Evolutionary conservation across 2,888 invertebrate species (phyloP), one percentile per base, ranked within the genome.

Genomic region (Stomorhina lunata): DNA sequence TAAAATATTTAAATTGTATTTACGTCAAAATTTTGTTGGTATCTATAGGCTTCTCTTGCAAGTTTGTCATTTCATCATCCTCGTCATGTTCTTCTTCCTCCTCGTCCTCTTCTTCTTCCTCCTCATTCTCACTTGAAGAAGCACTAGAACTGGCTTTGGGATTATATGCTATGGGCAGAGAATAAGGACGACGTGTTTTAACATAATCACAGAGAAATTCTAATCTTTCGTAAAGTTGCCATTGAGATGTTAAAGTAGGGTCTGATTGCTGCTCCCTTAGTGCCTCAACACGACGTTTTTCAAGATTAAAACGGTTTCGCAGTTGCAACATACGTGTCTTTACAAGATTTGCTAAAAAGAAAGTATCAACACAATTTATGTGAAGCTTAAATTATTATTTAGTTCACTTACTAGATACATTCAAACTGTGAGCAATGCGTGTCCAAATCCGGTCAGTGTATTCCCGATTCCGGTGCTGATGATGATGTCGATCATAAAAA

Each of bases 231-330:
- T 85, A 88, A 57, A 88, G 73, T 1, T 87, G 85, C 88, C 88
- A 88, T 10, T 86, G 86, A 0, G 88, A 87, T 68, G 84, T 84
- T 2, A 84, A 81, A 48, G 75, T 43, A 12, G 76, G 45, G 15
- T 75, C 72, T 15, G 84, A 82, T 27, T 82, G 82, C 45, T 85
- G 87, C 0, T 75, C 69, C 48, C 84, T 85, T n/a, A 85, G 20
- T 48, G 76, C 76, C 10, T 87, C 87, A 1, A 88, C 77, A 6
- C 88, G 86, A 10, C 88, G 85, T 61, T 88, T 88, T 43, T 88
- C 88, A 4, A 88, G 71, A 80, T 88, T 88, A 68, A 87, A 88
- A n/a, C 88, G 87, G 83, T 88, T 88, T 2, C 88, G 82, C n/a
- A 88, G 80, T 63, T 88, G 88, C 37, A 87, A 78, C 88, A 88